Evolutionary conservation across 2,888 invertebrate species (phyloP).

Genomic region (Alcis repandata): DNA sequence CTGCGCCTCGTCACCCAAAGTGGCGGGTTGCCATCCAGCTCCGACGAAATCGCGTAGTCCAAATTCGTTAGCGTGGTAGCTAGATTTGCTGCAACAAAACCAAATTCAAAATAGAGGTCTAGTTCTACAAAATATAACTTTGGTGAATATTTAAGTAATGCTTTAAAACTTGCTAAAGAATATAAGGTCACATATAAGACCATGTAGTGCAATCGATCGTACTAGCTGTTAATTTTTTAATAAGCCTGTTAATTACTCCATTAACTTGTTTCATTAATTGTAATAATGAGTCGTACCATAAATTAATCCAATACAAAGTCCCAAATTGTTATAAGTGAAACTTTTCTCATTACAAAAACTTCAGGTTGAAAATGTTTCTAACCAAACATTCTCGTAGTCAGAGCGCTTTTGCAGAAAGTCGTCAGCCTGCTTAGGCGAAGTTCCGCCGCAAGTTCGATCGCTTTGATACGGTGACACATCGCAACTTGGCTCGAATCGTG

Average conservation of each 20-base stretch:
- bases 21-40: slow-evolving; percentile 94
- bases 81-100: slow-evolving; percentile 89
- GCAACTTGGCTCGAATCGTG: slow-evolving; percentile 40
- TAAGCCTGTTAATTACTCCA: neutral
- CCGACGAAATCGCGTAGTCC: slow-evolving; percentile 90
- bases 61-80: slow-evolving; percentile 90
- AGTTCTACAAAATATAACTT: neutral
- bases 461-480: slow-evolving; percentile 46
- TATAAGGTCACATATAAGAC: no score
- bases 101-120: neutral
- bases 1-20: slow-evolving; percentile 92
- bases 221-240: neutral
- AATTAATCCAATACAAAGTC: slow-evolving; percentile 9
- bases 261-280: neutral
- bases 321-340: slow-evolving; percentile 13
- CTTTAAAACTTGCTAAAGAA: no score
- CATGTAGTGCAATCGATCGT: no score
- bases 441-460: slow-evolving; percentile 41
- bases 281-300: neutral
- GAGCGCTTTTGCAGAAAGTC: slow-evolving; percentile 18
- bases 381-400: slow-evolving; percentile 23
- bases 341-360: slow-evolving; percentile 36
- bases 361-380: slow-evolving; percentile 22
- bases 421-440: slow-evolving; percentile 22
- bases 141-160: no score